Percentiles rank a stretch among this genome's conserved stretches.
Conservation (phyloP, 2,888 invertebrate species). For the Ditylenchus weischeri region DNA sequence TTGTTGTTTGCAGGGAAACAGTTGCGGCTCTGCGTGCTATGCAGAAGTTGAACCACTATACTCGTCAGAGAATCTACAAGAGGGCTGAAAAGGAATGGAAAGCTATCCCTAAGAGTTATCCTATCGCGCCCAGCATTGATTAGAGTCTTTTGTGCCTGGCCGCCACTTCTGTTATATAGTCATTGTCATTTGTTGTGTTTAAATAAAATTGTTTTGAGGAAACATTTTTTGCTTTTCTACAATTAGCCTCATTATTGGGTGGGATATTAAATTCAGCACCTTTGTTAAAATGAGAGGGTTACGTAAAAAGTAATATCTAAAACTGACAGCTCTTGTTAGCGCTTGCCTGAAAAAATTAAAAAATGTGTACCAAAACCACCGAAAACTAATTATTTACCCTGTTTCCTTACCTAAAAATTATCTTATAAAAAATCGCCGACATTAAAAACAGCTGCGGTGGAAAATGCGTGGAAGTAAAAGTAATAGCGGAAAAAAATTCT, state of each 20-base stretch:
- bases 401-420: constrained; percentile 76
- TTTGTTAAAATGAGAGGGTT: constrained; percentile 31
- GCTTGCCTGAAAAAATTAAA: constrained; percentile 64
- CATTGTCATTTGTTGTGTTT: no score
- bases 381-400: constrained; percentile 64
- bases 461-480: no score
- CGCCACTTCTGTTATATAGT: no score
- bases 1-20: constrained; percentile 28
- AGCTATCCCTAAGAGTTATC: constrained; percentile 54
- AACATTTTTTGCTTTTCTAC: no score
- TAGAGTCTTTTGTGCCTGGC: neutral
- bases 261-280: constrained; percentile 62
- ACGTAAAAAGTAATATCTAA: neutral
- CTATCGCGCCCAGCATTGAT: constrained; percentile 49
- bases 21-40: constrained; percentile 50
- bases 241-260: no score
- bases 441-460: no score
- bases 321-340: constrained; percentile 81
- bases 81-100: constrained; percentile 54
- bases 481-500: no score
- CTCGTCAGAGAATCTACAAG: constrained; percentile 53
- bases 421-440: no score
- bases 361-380: no score
- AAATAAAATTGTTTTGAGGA: no score
- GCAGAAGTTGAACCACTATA: constrained; percentile 55